A percentile compares a stretch with the other conserved stretches of the same genome.
These are phyloP conservation scores for Dendroctonus ponderosae DNA, from an alignment of 1,140 invertebrate species.

Conservation along the genomic window DNA sequence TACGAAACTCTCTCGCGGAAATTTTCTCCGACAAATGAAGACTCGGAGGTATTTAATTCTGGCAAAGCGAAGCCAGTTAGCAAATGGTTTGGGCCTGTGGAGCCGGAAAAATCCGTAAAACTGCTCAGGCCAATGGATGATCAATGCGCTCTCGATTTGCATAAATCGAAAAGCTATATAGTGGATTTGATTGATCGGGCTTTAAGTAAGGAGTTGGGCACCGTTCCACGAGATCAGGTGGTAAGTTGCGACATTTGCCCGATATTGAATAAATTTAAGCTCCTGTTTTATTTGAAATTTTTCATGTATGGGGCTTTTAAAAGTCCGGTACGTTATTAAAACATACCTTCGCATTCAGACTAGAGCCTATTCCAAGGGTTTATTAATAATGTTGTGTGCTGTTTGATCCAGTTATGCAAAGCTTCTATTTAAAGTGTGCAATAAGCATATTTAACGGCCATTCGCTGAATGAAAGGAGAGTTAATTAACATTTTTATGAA, in stretches of 20 bases:
- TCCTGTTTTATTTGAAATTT: too few relatives aligned
- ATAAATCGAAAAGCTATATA: conserved; percentile 51
- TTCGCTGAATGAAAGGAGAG: too few relatives aligned
- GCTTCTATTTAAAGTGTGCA: too few relatives aligned
- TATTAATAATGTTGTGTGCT: too few relatives aligned
- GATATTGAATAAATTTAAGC: too few relatives aligned
- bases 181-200: conserved; percentile 52
- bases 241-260: not conserved
- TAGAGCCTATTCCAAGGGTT: too few relatives aligned
- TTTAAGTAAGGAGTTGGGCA: conserved; percentile 48
- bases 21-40: not conserved
- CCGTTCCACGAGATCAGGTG: conserved; percentile 29
- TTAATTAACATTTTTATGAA: too few relatives aligned
- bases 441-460: too few relatives aligned
- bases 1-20: conserved; percentile 25
- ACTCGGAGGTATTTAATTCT: not conserved
- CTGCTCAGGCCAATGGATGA: conserved; percentile 31
- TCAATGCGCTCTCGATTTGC: conserved; percentile 47
- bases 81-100: not conserved
- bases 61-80: not conserved
- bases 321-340: too few relatives aligned
- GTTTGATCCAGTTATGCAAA: too few relatives aligned
- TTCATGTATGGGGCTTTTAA: too few relatives aligned
- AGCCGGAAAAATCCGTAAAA: not conserved
- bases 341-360: too few relatives aligned